Evolutionary conservation across 2,113 vertebrate genomes (phyloP), one percentile per base, ranked within the genome.

Genomic region (Carassius carassius): DNA sequence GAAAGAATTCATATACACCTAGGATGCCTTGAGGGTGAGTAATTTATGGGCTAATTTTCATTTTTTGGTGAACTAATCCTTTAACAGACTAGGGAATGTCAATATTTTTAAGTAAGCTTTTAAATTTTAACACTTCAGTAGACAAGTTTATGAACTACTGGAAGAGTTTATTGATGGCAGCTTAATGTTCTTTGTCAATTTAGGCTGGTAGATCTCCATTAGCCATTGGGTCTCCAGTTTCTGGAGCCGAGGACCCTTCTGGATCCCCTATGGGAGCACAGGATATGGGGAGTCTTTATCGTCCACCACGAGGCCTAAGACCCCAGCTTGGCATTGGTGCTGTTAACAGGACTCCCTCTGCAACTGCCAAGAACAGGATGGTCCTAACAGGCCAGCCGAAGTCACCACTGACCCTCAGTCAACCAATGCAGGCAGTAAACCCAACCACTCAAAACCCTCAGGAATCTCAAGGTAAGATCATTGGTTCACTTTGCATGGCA

Each of bases 251-350:
- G 51, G 92, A 93, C 2, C 32, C 85, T 0, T 32, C 90, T 58
- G 91, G 92, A 85, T 10, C 89, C 14, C 89, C 88, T 58, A 87
- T 88, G 1, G 84, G 82, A 3, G 44, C 85, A 82, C 93, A 92
- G 77, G 90, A 87, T 88, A 89, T n/a, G 89, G 86, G n/a, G 92
- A 95, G 93, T 83, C 95, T 98, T 87, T 95, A 97, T 86, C 95
- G 96, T 5, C 95, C 97, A 1, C 93, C 96, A 89, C 94, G 98
- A 94, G 96, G 97, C 56, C 93, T 99, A 25, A 97, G 97, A 86
- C 96, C 96, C 41, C 96, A 97, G 92, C 47, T 99, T 72, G 98
- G 98, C 23, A 88, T 99, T 82, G 98, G 98, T 0, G 98, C 97
- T 0, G 95, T 98, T 90, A 96, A 95, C 87, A 95, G 97, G 81